phyloP scores from a whole-genome alignment of 2,113 vertebrate genomes.

The Lonchura striata region DNA sequence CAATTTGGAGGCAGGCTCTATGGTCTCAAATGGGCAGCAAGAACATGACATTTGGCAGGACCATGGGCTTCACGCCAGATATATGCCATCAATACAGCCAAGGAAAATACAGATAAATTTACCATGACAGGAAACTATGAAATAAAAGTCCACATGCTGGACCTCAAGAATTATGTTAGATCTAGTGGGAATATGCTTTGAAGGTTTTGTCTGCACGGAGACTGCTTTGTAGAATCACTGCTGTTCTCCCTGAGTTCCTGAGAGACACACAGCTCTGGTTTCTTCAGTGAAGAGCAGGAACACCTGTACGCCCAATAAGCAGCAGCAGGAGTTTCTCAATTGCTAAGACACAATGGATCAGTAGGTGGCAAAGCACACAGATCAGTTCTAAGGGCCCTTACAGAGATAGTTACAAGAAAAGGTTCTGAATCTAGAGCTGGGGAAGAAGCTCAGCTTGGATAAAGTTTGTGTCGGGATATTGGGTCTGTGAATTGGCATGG shows the following conservation, averaged over 20 bases:
- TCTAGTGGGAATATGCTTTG: not conserved
- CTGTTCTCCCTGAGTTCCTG: not conserved
- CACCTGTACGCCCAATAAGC: not conserved
- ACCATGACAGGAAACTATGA: not conserved
- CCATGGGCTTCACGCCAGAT: not conserved
- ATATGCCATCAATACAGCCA: not conserved
- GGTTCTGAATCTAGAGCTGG: not conserved
- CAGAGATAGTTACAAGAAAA: not conserved
- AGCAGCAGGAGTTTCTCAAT: not conserved
- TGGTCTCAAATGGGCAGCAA: not conserved
- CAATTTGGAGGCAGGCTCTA: not conserved
- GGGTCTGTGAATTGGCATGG: not conserved
- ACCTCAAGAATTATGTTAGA: not conserved
- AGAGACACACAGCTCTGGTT: not conserved
- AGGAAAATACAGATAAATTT: not conserved
- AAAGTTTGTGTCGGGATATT: rapidly evolving
- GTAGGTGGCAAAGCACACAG: not conserved
- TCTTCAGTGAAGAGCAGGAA: not conserved
- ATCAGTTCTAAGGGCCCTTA: not conserved
- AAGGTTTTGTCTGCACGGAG: not conserved
- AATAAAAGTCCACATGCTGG: not conserved
- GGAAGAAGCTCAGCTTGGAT: not conserved
- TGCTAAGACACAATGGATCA: not conserved
- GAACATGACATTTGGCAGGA: not conserved
- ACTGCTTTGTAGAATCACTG: not conserved